A percentile compares a stretch with the other conserved stretches of the same genome.
Evolutionary conservation across 2,888 invertebrate species (phyloP).

Genomic region (Caenorhabditis japonica): DNA sequence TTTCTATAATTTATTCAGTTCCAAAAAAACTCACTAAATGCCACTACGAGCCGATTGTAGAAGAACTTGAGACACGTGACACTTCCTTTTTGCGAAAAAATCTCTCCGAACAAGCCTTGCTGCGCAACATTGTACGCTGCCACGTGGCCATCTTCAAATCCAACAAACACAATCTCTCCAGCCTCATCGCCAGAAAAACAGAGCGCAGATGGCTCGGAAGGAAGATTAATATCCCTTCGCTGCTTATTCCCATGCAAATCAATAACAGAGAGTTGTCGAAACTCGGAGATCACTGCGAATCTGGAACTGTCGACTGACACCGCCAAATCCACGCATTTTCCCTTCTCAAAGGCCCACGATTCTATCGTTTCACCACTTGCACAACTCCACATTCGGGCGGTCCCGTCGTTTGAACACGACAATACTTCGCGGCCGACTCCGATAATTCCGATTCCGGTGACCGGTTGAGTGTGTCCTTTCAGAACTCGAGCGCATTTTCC

Average conservation of each 20-base stretch:
- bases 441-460: slow-evolving; percentile 82
- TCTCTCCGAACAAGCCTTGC: slow-evolving; percentile 9
- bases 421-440: slow-evolving; percentile 84
- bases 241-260: slow-evolving; percentile 6
- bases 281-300: slow-evolving; percentile 40
- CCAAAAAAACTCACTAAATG: slow-evolving; percentile 79
- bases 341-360: slow-evolving; percentile 51
- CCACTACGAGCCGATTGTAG: slow-evolving; percentile 81
- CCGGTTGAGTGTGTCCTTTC: slow-evolving; percentile 82
- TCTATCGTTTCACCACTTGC: slow-evolving; percentile 15
- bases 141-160: slow-evolving; percentile 39
- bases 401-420: slow-evolving; percentile 84
- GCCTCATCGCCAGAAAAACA: slow-evolving; percentile 22
- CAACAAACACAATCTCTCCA: slow-evolving; percentile 35
- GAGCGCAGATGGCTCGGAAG: not conserved
- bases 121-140: slow-evolving; percentile 17
- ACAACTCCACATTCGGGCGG: slow-evolving; percentile 69
- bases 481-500: slow-evolving; percentile 83
- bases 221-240: slow-evolving; percentile 10
- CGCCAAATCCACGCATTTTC: slow-evolving; percentile 56
- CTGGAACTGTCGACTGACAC: slow-evolving; percentile 7
- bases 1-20: no score
- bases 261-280: slow-evolving; percentile 10
- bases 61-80: slow-evolving; percentile 81
- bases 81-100: slow-evolving; percentile 70